phyloP scores from a whole-genome alignment of 2,113 vertebrate species.

The Trinectes maculatus region DNA sequence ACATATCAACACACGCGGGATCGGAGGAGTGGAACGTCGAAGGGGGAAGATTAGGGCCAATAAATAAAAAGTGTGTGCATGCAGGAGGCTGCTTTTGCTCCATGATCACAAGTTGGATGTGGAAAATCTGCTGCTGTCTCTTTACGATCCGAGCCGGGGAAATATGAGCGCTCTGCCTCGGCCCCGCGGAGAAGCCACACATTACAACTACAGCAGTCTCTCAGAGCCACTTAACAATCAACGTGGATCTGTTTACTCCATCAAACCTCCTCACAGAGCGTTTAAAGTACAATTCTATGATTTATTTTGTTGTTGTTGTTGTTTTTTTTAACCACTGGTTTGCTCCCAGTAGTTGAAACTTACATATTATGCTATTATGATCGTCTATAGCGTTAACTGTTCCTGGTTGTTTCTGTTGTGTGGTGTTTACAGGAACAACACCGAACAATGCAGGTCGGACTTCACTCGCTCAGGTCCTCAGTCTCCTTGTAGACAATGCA shows the following conservation, averaged over 20 bases:
- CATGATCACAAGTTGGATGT: constrained; percentile 9
- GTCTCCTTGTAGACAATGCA: constrained; percentile 16
- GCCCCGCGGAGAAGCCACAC: constrained; percentile 15
- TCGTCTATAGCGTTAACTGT: no score
- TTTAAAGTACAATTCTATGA: constrained; percentile 52
- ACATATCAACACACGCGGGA: constrained; percentile 36
- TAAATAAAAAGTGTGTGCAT: no score
- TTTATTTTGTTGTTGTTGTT: no score
- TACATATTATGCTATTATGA: neutral
- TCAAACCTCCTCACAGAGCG: constrained; percentile 11
- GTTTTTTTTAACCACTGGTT: neutral
- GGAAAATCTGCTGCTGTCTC: constrained; percentile 20
- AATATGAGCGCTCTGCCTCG: neutral
- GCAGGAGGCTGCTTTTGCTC: constrained; percentile 1
- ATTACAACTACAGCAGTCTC: constrained; percentile 29
- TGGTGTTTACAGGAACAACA: constrained; percentile 61
- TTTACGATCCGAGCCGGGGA: constrained; percentile 25
- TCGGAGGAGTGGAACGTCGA: constrained; percentile 34
- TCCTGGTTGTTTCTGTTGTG: constrained; percentile 43
- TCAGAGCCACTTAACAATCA: constrained; percentile 34
- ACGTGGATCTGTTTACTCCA: constrained; percentile 25
- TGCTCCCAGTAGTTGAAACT: neutral
- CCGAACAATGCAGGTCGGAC: constrained; percentile 30
- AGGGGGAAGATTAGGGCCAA: no score
- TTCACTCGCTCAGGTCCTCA: neutral